These are phyloP conservation scores for Hyles vespertilio DNA, from an alignment of 1,140 invertebrate species.

Conservation along the genomic window DNA sequence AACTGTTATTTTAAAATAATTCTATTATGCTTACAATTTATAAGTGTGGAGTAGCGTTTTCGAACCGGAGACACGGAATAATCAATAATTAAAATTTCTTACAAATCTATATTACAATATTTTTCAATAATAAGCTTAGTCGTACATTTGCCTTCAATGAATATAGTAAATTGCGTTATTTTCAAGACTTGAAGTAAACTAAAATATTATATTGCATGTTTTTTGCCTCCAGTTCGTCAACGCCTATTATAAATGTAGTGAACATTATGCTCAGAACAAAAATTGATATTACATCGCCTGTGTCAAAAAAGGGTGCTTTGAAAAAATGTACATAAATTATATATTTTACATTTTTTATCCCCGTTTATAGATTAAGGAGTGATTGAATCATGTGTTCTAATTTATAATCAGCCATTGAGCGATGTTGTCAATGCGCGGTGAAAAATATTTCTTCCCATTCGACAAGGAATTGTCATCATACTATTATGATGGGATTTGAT, in stretches of 20 bases:
- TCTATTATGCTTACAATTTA: slow-evolving; percentile 30
- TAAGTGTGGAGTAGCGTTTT: slow-evolving; percentile 12
- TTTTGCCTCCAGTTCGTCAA: neutral
- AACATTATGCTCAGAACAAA: slow-evolving; percentile 34
- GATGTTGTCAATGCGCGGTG: neutral
- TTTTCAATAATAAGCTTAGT: too few relatives aligned
- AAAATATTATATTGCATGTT: neutral
- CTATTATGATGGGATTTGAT: too few relatives aligned
- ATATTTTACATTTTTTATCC: slow-evolving; percentile 40
- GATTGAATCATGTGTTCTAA: slow-evolving; percentile 37
- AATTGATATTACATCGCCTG: slow-evolving; percentile 45
- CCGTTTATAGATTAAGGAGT: slow-evolving; percentile 35
- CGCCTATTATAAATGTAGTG: neutral
- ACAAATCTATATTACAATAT: too few relatives aligned
- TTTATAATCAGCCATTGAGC: slow-evolving; percentile 17
- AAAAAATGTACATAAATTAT: slow-evolving; percentile 47
- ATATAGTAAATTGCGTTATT: too few relatives aligned
- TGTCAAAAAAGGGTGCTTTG: slow-evolving; percentile 70
- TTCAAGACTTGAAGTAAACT: too few relatives aligned
- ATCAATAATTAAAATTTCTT: too few relatives aligned
- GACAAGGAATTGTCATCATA: too few relatives aligned
- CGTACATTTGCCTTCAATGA: too few relatives aligned
- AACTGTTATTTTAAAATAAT: slow-evolving; percentile 25
- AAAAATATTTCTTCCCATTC: slow-evolving; percentile 3
- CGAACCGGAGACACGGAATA: slow-evolving; percentile 5